A percentile compares a stretch with the other conserved stretches of the same genome.
Conservation (phyloP, 2,113 vertebrate genomes). For the Pica pica region DNA sequence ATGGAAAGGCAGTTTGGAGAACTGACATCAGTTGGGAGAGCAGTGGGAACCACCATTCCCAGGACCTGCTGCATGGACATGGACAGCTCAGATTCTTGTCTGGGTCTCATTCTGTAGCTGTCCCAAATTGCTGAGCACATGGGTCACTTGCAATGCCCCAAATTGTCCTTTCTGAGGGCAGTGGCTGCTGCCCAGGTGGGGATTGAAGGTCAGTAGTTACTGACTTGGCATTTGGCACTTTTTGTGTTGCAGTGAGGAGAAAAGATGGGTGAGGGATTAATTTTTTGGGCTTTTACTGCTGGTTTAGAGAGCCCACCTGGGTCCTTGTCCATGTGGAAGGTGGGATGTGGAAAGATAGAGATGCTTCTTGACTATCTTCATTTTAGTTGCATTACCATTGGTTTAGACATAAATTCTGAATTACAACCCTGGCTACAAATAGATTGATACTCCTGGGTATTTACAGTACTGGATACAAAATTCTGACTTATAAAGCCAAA, state of each 20-base stretch:
- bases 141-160: background rate
- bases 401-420: background rate
- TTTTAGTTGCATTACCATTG: background rate
- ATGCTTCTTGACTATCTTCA: background rate
- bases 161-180: background rate
- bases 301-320: background rate
- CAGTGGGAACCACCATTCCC: background rate
- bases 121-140: background rate
- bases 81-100: background rate
- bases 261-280: background rate
- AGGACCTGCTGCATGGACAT: background rate
- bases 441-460: background rate
- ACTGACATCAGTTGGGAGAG: background rate
- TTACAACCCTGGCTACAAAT: background rate
- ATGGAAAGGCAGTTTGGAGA: background rate
- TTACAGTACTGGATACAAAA: background rate
- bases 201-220: background rate
- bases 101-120: background rate
- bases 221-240: background rate
- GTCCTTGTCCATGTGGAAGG: background rate
- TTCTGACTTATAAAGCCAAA: background rate
- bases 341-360: background rate
- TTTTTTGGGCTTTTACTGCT: background rate
- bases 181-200: background rate
- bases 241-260: background rate